Conservation (phyloP, 2,797 vertebrate genomes). For the Cetoscarus ocellatus region DNA sequence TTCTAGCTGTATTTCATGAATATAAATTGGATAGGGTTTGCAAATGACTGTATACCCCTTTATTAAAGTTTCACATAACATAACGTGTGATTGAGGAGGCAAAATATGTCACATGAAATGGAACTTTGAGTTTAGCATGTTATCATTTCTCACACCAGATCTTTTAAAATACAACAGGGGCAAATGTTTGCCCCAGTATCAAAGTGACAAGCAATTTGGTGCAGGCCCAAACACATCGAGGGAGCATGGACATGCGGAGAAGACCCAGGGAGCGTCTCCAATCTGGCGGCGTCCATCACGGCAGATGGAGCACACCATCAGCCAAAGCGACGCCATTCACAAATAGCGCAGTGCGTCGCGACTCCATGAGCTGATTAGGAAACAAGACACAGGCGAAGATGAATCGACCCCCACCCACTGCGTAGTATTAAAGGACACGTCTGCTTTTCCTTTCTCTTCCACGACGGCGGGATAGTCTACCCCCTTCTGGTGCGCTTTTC, state of each 20-base stretch:
- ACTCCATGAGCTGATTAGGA: conserved; percentile 63
- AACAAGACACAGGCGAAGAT: conserved; percentile 59
- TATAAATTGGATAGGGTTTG: too few relatives aligned
- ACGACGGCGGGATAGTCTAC: conserved; percentile 26
- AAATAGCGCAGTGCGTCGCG: conserved; percentile 42
- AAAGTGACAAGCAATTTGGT: conserved; percentile 67
- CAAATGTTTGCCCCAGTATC: conserved; percentile 50
- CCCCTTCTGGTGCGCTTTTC: conserved; percentile 11
- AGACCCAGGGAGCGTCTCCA: conserved; percentile 68
- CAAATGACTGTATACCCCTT: too few relatives aligned
- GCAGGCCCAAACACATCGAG: conserved; percentile 56
- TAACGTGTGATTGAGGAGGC: not conserved
- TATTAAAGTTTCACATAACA: too few relatives aligned
- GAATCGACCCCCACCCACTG: conserved; percentile 55
- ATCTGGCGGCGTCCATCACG: conserved; percentile 66
- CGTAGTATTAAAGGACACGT: conserved; percentile 61
- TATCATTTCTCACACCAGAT: not conserved
- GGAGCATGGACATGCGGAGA: conserved; percentile 68
- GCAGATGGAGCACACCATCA: conserved; percentile 69
- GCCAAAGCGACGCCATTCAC: conserved; percentile 68
- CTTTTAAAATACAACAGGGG: conserved; percentile 25
- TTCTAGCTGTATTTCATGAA: too few relatives aligned
- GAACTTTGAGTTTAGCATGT: not conserved
- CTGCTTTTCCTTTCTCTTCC: conserved; percentile 48
- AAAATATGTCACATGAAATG: not conserved